Conservation (phyloP, 1,140 invertebrate species). For the Parasteatoda tepidariorum region DNA sequence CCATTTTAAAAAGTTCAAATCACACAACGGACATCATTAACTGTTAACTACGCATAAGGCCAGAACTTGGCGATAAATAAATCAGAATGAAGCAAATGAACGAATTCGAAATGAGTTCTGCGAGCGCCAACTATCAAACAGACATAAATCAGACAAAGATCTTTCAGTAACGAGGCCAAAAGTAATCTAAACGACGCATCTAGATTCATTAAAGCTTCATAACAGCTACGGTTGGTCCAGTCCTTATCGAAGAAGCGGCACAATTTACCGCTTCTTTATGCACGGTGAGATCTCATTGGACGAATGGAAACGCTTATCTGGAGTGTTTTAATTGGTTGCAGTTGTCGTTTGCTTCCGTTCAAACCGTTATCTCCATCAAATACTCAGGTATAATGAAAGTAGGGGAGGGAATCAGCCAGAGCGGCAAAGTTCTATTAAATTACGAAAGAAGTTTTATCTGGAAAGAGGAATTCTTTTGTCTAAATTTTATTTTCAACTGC, state of each 20-base stretch:
- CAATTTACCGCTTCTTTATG: slow-evolving; percentile 53
- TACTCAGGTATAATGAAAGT: slow-evolving; percentile 11
- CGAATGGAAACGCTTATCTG: slow-evolving; percentile 37
- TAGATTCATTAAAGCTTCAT: slow-evolving; percentile 54
- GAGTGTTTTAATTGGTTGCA: slow-evolving; percentile 52
- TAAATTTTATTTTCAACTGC: not conserved
- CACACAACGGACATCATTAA: too few species aligned
- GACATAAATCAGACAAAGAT: slow-evolving; percentile 38
- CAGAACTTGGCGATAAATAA: too few species aligned
- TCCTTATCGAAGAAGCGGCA: slow-evolving; percentile 37
- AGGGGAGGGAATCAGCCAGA: not conserved
- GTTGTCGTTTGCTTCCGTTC: slow-evolving; percentile 47
- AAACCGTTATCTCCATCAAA: not conserved
- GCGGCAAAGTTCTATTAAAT: not conserved
- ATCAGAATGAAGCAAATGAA: slow-evolving; percentile 11
- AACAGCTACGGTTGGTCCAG: slow-evolving; percentile 36
- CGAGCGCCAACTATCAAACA: slow-evolving; percentile 26
- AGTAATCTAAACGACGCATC: slow-evolving; percentile 51
- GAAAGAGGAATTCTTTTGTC: not conserved
- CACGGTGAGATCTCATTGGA: slow-evolving; percentile 24
- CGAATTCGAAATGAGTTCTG: not conserved
- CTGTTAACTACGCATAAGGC: too few species aligned
- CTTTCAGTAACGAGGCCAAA: slow-evolving; percentile 17
- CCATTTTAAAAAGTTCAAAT: too few species aligned
- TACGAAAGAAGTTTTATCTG: not conserved